phyloP scores from a whole-genome alignment of 2,113 vertebrate species.

The Oncorhynchus clarkii region DNA sequence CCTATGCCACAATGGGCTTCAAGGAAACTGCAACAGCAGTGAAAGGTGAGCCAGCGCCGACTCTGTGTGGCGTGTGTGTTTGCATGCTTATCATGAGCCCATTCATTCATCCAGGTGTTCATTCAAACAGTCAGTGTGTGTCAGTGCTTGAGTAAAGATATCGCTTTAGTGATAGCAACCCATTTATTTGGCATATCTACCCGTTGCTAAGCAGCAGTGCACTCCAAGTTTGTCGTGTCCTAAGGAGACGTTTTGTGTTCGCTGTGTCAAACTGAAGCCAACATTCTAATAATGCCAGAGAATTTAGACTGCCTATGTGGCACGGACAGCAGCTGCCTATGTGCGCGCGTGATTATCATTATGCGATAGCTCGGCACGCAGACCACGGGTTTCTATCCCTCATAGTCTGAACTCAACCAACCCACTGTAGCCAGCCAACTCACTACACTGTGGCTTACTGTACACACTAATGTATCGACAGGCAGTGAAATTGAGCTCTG shows the following conservation, averaged over 20 bases:
- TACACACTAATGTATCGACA: not conserved
- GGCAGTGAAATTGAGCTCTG: not conserved
- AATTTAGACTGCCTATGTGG: not conserved
- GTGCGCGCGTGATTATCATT: not conserved
- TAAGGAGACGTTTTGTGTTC: constrained; percentile 8
- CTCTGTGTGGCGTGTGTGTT: not conserved
- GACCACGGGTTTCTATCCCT: not conserved
- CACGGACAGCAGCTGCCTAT: not conserved
- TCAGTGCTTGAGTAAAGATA: no score
- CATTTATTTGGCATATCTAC: not conserved
- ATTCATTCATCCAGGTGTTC: constrained; percentile 47
- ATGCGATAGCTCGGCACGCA: not conserved
- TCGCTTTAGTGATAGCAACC: no score
- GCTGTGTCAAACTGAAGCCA: constrained; percentile 1
- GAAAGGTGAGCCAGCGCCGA: constrained; percentile 82
- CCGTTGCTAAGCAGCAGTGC: constrained; percentile 19
- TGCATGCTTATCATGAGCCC: not conserved
- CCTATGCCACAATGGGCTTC: constrained; percentile 90
- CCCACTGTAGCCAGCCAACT: not conserved
- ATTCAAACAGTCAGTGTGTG: constrained; percentile 45
- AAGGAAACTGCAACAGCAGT: constrained; percentile 86
- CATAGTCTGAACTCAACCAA: not conserved
- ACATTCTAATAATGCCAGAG: not conserved
- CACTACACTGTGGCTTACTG: not conserved
- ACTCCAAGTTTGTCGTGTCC: constrained; percentile 25